Evolutionary conservation across 2,888 invertebrate genomes (phyloP), one percentile per base, ranked within the genome.

Genomic region (Axea sp.): DNA sequence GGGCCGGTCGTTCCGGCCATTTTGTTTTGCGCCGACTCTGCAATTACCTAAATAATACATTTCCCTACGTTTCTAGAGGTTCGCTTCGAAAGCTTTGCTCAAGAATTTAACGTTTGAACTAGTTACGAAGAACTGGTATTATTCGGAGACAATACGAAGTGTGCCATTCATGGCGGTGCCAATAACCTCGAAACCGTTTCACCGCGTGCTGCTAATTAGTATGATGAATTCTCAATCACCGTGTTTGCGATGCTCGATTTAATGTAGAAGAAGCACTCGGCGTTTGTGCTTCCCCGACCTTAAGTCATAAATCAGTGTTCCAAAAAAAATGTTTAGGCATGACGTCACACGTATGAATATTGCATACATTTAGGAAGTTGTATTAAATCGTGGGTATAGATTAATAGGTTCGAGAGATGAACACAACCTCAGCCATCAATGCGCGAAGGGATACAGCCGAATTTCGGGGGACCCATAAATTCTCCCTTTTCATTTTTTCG

Each of bases 161-260:
- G 37, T 69, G 68, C 68, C 68, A 69, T 24, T 45, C 22, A 22
- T 43, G 51, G 15, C 30, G 41, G 39, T 71, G 55, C 62, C 64
- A 57, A 15, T 57, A 49, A 57, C 62, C 71, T 69, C 64, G 43
- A 64, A 62, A 64, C 19, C 62, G 35, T 57, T 71, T 45, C 39
- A 64, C 57, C 62, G 62, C 47, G 31, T 24, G 24, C 24, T 8
- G 49, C 37, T 64, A 71, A 71, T 71, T 49, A 64, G 14, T 71
- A 45, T 59, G 60, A 69, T 60, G 53, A 60, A 60, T 65, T 45
- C 45, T 65, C 53, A 51, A 65, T 65, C 65, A 15, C 33, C 64
- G 26, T 30, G 43, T 35, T n/a, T 9, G 19, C 12, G 49, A 33
- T 45, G 35, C 43, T 24, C 57, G 24, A 15, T 59, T 45, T 47